Percentiles rank a stretch among this genome's conserved stretches.
These are phyloP conservation scores for Saxidomus purpurata DNA, from an alignment of 1,140 invertebrate species.

Conservation along the genomic window DNA sequence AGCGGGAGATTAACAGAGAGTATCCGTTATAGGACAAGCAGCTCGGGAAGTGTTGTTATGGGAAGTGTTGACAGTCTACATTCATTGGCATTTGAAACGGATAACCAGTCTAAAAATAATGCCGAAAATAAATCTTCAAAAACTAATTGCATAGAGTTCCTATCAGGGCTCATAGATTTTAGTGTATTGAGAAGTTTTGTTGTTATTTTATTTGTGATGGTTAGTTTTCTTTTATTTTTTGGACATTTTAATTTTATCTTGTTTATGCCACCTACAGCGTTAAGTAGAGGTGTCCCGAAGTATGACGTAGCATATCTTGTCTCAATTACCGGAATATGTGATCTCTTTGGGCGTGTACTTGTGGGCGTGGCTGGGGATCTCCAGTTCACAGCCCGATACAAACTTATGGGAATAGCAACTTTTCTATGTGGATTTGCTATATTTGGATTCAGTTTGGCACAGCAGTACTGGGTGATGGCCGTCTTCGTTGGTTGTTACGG, in stretches of 20 bases:
- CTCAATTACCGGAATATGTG: constrained; percentile 77
- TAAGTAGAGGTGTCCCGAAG: constrained; percentile 63
- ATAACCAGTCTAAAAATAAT: constrained; percentile 30
- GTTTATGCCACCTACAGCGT: constrained; percentile 76
- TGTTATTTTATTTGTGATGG: constrained; percentile 72
- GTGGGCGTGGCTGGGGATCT: constrained; percentile 77
- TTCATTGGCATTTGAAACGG: constrained; percentile 31
- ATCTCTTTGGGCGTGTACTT: constrained; percentile 76
- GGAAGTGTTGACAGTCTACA: constrained; percentile 64
- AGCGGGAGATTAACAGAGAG: neutral
- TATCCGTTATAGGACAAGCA: neutral
- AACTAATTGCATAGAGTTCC: constrained; percentile 49
- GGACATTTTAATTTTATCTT: constrained; percentile 82
- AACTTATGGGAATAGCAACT: constrained; percentile 71
- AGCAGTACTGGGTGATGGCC: constrained; percentile 70
- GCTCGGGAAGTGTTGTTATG: constrained; percentile 52
- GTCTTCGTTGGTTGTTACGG: constrained; percentile 77
- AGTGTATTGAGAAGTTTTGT: constrained; percentile 75
- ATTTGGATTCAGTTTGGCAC: constrained; percentile 70
- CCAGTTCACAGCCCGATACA: constrained; percentile 75
- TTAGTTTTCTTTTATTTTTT: constrained; percentile 79
- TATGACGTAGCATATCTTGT: constrained; percentile 78
- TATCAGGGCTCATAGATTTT: constrained; percentile 74
- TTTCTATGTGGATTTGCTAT: constrained; percentile 74
- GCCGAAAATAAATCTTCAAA: neutral